These are phyloP conservation scores for Leptura quadrifasciata DNA, from an alignment of 2,888 invertebrate genomes.

Conservation along the genomic window DNA sequence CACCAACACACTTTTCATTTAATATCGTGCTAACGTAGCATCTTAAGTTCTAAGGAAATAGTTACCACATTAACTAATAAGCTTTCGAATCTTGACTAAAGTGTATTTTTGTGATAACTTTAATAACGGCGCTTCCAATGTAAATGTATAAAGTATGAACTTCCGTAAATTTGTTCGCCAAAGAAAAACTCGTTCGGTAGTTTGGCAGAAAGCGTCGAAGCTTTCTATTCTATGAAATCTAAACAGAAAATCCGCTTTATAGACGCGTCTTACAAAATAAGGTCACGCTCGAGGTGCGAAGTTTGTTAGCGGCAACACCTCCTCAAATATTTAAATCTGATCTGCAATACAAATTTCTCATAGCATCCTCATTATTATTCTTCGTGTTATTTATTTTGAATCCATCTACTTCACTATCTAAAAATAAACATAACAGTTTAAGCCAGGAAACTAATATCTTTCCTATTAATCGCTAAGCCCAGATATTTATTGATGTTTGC, in stretches of 20 bases:
- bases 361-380: constrained; percentile 7
- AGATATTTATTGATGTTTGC: neutral
- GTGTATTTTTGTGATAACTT: constrained; percentile 19
- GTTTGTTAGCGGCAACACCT: constrained; percentile 29
- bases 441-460: neutral
- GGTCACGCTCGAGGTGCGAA: constrained; percentile 36
- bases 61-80: neutral
- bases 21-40: too few species aligned
- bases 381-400: neutral
- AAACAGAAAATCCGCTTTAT: constrained; percentile 33
- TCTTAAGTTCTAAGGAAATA: neutral
- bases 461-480: neutral
- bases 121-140: neutral
- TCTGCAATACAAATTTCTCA: constrained; percentile 30
- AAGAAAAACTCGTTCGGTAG: constrained; percentile 26
- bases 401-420: constrained; percentile 4
- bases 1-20: neutral
- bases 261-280: constrained; percentile 34
- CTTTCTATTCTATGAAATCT: constrained; percentile 34
- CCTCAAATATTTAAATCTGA: constrained; percentile 33
- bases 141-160: constrained; percentile 22
- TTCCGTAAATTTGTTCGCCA: constrained; percentile 10
- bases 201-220: constrained; percentile 20
- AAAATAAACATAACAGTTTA: neutral
- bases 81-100: constrained; percentile 2